Conservation (phyloP, 2,113 vertebrate genomes). For the Hepsetus odoe region DNA sequence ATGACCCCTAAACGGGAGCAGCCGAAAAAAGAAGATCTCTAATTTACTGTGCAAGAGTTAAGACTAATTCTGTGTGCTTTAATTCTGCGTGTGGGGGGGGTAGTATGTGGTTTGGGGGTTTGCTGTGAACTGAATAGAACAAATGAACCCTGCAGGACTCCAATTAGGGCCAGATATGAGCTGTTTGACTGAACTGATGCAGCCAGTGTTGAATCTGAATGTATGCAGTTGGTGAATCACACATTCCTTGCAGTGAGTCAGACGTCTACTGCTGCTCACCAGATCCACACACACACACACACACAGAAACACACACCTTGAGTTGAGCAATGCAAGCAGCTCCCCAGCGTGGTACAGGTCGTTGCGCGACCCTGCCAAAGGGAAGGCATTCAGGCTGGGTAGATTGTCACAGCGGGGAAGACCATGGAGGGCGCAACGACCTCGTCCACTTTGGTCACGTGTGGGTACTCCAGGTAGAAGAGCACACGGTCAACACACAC, state of each 20-base stretch:
- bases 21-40: too few relatives aligned
- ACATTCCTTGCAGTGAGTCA: not conserved
- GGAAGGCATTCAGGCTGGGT: slow-evolving; percentile 98
- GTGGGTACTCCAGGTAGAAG: slow-evolving; percentile 95
- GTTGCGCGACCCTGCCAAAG: slow-evolving; percentile 94
- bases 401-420: slow-evolving; percentile 94
- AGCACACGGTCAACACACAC: slow-evolving; percentile 94
- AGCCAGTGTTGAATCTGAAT: not conserved
- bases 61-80: not conserved
- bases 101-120: not conserved
- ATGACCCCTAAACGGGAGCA: too few relatives aligned
- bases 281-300: not conserved
- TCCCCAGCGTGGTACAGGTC: slow-evolving; percentile 97
- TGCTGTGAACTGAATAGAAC: not conserved
- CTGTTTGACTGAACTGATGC: not conserved
- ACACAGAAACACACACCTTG: slow-evolving; percentile 76
- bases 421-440: slow-evolving; percentile 86
- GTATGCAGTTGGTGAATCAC: not conserved
- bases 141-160: not conserved
- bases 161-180: not conserved
- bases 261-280: slow-evolving; percentile 10
- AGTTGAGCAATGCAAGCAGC: slow-evolving; percentile 94
- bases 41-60: too few relatives aligned
- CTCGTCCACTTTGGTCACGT: slow-evolving; percentile 97
- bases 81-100: not conserved